These are phyloP conservation scores for Desmodus rotundus DNA, from an alignment of 2,113 vertebrate species.

Conservation along the genomic window DNA sequence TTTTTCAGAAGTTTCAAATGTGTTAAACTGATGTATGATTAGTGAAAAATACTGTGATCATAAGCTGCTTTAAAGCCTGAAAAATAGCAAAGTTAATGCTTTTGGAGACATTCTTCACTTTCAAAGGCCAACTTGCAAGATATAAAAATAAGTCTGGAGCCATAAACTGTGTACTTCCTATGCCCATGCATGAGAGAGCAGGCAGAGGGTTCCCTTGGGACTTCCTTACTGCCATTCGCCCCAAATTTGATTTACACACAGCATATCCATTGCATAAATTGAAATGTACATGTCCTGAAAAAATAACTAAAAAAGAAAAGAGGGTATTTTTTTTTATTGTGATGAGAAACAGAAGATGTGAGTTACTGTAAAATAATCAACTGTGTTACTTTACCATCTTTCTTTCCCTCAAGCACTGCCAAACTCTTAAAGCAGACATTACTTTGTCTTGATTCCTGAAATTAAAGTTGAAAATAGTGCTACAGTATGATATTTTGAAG, in stretches of 20 bases:
- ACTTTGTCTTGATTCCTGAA: slow-evolving; percentile 50
- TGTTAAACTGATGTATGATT: background rate
- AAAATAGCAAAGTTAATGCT: background rate
- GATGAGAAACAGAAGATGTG: slow-evolving; percentile 69
- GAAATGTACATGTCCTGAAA: slow-evolving; percentile 34
- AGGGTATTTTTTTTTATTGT: slow-evolving; percentile 47
- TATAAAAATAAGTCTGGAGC: background rate
- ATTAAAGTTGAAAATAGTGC: slow-evolving; percentile 31
- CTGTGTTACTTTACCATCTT: slow-evolving; percentile 54
- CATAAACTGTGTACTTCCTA: background rate
- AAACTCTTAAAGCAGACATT: slow-evolving; percentile 62
- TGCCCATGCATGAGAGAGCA: background rate
- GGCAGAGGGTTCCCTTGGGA: background rate
- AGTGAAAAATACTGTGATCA: background rate
- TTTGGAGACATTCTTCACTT: background rate
- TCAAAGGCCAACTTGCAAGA: background rate
- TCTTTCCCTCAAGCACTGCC: slow-evolving; percentile 50
- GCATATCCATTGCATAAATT: background rate
- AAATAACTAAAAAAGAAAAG: slow-evolving; percentile 38
- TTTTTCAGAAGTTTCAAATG: background rate
- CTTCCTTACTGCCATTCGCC: background rate
- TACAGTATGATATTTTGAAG: slow-evolving; percentile 24
- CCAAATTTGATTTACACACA: background rate
- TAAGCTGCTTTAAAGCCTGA: background rate
- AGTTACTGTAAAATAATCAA: slow-evolving; percentile 64